Evolutionary conservation across 2,797 vertebrate genomes (phyloP).

Genomic region (Bucorvus abyssinicus): DNA sequence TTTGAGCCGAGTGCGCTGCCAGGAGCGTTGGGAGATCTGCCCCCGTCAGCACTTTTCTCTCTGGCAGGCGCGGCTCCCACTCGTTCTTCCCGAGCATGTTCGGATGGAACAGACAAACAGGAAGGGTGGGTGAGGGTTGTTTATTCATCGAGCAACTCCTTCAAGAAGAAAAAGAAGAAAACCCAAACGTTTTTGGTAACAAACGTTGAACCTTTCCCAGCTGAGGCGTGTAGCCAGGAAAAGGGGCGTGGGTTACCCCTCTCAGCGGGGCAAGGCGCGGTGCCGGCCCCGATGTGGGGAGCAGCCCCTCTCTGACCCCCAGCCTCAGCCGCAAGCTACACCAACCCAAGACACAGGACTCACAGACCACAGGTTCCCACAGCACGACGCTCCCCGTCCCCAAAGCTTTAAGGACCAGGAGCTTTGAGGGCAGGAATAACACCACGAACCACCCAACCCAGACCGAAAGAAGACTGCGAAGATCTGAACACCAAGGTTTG

Average conservation of each 20-base stretch:
- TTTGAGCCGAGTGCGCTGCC: not conserved
- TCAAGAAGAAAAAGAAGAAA: constrained; percentile 3
- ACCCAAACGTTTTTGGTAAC: constrained; percentile 74
- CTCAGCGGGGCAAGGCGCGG: not conserved
- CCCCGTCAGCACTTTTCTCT: constrained; percentile 23
- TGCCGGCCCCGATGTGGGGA: not conserved
- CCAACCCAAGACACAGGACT: constrained; percentile 70
- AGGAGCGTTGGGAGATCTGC: not conserved
- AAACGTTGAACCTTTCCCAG: constrained; percentile 66
- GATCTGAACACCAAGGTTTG: constrained; percentile 50
- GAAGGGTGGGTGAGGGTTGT: constrained; percentile 65
- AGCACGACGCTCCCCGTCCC: constrained; percentile 37
- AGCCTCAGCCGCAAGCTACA: constrained; percentile 26
- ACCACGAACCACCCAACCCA: not conserved
- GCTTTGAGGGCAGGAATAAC: constrained; percentile 35
- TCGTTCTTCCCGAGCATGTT: not conserved
- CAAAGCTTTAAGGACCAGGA: constrained; percentile 6
- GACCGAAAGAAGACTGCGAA: not conserved
- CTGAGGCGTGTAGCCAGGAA: not conserved
- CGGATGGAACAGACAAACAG: constrained; percentile 27
- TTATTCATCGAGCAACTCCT: constrained; percentile 72
- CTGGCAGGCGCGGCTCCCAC: not conserved
- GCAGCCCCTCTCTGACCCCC: not conserved
- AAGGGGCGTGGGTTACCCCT: not conserved
- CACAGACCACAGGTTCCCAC: constrained; percentile 62